These are phyloP conservation scores for Hoplostethus mediterraneus DNA, from an alignment of 2,797 vertebrate genomes.

Conservation along the genomic window DNA sequence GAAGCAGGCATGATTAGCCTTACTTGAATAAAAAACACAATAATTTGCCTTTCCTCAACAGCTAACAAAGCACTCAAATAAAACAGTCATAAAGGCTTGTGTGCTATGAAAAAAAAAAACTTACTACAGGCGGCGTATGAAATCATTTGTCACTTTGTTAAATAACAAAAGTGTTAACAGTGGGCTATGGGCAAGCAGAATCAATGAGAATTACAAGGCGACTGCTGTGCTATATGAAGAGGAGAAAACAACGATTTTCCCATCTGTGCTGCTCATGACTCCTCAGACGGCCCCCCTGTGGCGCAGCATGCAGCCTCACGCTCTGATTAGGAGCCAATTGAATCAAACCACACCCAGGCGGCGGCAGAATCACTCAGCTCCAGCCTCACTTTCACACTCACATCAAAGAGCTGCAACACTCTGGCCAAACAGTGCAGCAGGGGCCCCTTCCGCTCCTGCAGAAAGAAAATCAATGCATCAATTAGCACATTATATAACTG, in stretches of 20 bases:
- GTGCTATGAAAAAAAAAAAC: conserved; percentile 2
- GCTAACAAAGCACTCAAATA: background rate
- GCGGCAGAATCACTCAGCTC: too few relatives aligned
- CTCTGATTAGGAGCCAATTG: conserved; percentile 15
- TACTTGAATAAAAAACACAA: background rate
- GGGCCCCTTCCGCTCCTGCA: conserved; percentile 89
- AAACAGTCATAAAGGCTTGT: background rate
- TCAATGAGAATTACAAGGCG: conserved; percentile 5
- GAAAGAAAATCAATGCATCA: conserved; percentile 7
- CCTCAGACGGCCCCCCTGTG: background rate
- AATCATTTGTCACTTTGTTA: conserved; percentile 5
- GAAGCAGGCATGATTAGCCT: conserved; percentile 14
- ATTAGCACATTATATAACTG: background rate
- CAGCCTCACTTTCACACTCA: conserved; percentile 78
- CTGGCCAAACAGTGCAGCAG: conserved; percentile 93
- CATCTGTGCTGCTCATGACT: conserved; percentile 25
- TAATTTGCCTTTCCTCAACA: background rate
- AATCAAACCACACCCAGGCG: conserved; percentile 42
- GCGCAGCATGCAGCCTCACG: conserved; percentile 6
- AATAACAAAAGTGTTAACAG: conserved; percentile 27
- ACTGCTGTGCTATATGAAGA: conserved; percentile 13
- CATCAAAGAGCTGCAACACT: conserved; percentile 94
- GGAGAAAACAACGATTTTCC: conserved; percentile 12
- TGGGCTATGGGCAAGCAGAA: conserved; percentile 1
- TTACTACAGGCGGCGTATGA: background rate